Evolutionary conservation across 2,113 vertebrate species (phyloP).

Genomic region (Taxidea taxus): DNA sequence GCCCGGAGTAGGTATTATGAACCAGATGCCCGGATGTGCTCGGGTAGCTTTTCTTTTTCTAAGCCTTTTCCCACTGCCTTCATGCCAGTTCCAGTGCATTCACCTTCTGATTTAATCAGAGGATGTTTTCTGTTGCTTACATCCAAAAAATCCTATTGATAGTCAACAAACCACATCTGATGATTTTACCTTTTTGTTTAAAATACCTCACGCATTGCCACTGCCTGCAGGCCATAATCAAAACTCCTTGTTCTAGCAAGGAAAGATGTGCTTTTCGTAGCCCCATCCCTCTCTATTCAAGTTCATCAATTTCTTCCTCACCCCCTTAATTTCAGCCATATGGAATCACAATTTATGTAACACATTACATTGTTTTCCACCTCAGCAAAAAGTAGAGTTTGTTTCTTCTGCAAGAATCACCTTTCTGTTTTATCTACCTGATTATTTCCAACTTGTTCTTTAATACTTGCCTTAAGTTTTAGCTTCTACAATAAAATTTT

Average conservation of each 20-base stretch:
- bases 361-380: neutral
- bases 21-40: neutral
- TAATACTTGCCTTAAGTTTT: neutral
- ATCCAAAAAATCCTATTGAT: neutral
- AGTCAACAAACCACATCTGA: neutral
- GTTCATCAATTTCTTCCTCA: neutral
- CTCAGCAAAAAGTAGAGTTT: neutral
- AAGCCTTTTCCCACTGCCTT: neutral
- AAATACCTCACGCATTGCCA: neutral
- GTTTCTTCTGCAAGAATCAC: neutral
- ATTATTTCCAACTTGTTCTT: neutral
- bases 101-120: neutral
- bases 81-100: neutral
- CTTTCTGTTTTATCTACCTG: neutral
- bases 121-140: neutral
- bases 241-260: neutral
- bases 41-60: neutral
- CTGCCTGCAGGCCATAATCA: neutral
- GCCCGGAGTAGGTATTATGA: neutral
- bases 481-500: neutral
- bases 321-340: neutral
- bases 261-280: neutral
- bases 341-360: neutral
- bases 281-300: neutral
- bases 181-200: neutral